Conservation (phyloP, 2,113 vertebrate species). For the Atrichornis clamosus region DNA sequence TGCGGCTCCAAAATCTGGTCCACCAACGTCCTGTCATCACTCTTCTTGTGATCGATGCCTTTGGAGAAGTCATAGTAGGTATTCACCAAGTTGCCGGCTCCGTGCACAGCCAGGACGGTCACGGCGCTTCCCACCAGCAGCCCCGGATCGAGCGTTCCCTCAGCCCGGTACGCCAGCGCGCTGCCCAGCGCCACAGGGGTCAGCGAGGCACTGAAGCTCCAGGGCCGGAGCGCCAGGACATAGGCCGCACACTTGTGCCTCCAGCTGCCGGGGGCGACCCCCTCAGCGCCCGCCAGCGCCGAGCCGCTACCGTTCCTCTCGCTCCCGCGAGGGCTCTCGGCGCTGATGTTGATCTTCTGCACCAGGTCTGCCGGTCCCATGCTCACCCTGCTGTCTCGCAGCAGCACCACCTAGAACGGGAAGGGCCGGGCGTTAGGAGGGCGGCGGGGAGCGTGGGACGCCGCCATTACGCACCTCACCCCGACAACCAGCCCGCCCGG, state of each 20-base stretch:
- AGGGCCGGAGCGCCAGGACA: slow-evolving; percentile 89
- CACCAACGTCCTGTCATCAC: slow-evolving; percentile 94
- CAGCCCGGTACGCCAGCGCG: slow-evolving; percentile 88
- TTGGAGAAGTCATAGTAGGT: slow-evolving; percentile 99
- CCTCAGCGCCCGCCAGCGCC: neutral
- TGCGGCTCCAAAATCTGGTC: slow-evolving; percentile 93
- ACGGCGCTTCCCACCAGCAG: slow-evolving; percentile 88
- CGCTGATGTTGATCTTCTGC: slow-evolving; percentile 66
- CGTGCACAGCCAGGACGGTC: slow-evolving; percentile 90
- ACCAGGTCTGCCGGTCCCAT: slow-evolving; percentile 55
- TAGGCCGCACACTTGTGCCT: slow-evolving; percentile 90
- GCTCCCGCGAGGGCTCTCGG: slow-evolving; percentile 21
- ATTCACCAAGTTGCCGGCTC: slow-evolving; percentile 95
- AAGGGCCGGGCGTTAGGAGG: neutral
- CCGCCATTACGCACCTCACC: neutral
- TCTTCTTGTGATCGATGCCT: slow-evolving; percentile 98
- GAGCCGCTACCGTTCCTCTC: neutral
- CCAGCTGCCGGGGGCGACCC: slow-evolving; percentile 25
- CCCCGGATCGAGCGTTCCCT: slow-evolving; percentile 84
- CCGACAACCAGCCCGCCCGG: fast-evolving
- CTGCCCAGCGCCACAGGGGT: slow-evolving; percentile 92
- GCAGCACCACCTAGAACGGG: neutral
- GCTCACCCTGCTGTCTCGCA: neutral
- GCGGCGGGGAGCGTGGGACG: fast-evolving
- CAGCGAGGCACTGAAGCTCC: slow-evolving; percentile 97